These are phyloP conservation scores for Tupiocoris notatus DNA, from an alignment of 2,888 invertebrate species.

Conservation along the genomic window DNA sequence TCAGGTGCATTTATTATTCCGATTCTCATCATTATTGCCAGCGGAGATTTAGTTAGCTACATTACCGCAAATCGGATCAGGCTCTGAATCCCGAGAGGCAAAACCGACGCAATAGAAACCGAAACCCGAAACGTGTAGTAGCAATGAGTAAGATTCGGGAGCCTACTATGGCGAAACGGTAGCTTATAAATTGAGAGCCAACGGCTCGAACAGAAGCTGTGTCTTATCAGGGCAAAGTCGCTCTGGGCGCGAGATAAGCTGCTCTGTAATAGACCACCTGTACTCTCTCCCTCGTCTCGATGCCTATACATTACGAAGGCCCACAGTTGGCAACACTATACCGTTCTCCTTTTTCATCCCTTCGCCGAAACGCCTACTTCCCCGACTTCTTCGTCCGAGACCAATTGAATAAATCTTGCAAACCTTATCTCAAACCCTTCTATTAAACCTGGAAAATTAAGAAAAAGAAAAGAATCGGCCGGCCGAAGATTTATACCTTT, in stretches of 20 bases:
- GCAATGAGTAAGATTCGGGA: background rate
- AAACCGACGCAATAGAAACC: too few relatives aligned
- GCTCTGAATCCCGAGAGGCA: background rate
- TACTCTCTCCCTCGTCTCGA: conserved; percentile 22
- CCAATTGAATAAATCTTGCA: conserved; percentile 42
- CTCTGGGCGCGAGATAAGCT: conserved; percentile 30
- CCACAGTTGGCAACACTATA: conserved; percentile 1
- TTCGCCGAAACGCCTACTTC: background rate
- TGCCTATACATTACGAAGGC: conserved; percentile 27
- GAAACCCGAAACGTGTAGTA: background rate
- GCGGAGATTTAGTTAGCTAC: background rate
- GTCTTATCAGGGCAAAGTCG: conserved; percentile 33
- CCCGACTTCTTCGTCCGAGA: conserved; percentile 11
- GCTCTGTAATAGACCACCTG: conserved; percentile 37
- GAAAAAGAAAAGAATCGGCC: conserved; percentile 37
- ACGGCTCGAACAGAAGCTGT: conserved; percentile 33
- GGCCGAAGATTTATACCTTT: conserved; percentile 21
- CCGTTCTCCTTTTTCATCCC: background rate
- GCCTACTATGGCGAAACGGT: too few relatives aligned
- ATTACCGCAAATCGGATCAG: background rate
- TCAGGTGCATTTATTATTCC: too few relatives aligned
- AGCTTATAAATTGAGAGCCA: conserved; percentile 18
- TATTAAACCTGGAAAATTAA: conserved; percentile 41
- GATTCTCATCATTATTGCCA: too few relatives aligned
- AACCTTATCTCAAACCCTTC: conserved; percentile 41